Evolutionary conservation across 2,113 vertebrate genomes (phyloP).

Genomic region (Catharus minimus): DNA sequence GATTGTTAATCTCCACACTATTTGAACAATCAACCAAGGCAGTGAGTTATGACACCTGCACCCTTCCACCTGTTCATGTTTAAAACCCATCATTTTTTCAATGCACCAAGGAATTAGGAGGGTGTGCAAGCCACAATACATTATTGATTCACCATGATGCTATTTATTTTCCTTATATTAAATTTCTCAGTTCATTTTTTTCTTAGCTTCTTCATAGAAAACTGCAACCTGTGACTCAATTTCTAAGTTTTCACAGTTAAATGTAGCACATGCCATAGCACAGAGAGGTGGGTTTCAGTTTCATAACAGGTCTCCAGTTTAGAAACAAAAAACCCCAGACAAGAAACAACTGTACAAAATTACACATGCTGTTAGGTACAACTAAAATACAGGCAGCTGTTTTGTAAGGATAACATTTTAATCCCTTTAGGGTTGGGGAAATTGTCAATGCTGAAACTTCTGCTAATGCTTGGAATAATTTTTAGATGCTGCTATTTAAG

Average conservation of each 20-base stretch:
- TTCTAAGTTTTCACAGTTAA: not conserved
- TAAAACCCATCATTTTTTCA: not conserved
- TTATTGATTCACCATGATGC: not conserved
- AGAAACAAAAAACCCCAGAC: not conserved
- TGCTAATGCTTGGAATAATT: not conserved
- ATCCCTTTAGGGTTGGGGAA: not conserved
- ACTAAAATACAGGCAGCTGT: not conserved
- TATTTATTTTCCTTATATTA: not conserved
- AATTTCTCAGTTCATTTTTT: fast-evolving
- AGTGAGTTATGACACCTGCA: not conserved
- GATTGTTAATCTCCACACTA: not conserved
- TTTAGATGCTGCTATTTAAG: not conserved
- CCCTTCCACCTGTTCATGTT: not conserved
- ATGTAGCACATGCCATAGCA: not conserved
- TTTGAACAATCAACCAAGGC: not conserved
- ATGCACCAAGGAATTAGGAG: not conserved
- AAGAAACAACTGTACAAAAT: not conserved
- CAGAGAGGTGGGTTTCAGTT: not conserved
- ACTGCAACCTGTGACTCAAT: not conserved
- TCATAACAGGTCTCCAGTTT: not conserved
- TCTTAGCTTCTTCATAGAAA: not conserved
- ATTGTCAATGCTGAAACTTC: not conserved
- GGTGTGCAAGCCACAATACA: no score
- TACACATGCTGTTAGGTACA: not conserved
- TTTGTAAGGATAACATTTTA: not conserved